Evolutionary conservation across 2,888 invertebrate genomes (phyloP).

Genomic region (Hypsopygia costalis): DNA sequence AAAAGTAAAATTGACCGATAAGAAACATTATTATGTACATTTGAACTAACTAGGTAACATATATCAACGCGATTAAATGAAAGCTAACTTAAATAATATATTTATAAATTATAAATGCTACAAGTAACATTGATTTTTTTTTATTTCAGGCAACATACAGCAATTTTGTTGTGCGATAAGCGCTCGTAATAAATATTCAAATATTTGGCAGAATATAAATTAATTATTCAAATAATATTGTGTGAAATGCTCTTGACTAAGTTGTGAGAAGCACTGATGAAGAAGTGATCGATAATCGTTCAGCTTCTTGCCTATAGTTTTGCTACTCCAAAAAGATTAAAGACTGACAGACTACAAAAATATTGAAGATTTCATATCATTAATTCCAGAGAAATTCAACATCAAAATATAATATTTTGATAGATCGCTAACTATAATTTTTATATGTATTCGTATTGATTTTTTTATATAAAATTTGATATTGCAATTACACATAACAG

Average conservation of each 20-base stretch:
- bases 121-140: not conserved
- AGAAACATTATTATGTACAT: not conserved
- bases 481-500: constrained; percentile 31
- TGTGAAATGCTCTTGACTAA: constrained; percentile 15
- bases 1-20: not conserved
- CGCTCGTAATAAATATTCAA: too few relatives aligned
- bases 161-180: too few relatives aligned
- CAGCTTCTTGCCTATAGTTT: not conserved
- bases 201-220: not conserved
- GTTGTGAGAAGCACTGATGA: not conserved
- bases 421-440: constrained; percentile 19
- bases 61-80: not conserved
- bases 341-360: constrained; percentile 27
- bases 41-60: not conserved
- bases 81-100: not conserved
- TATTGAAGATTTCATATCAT: constrained; percentile 21
- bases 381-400: constrained; percentile 18
- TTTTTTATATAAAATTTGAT: constrained; percentile 36
- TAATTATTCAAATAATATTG: not conserved
- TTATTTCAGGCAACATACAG: too few relatives aligned
- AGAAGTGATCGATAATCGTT: too few relatives aligned
- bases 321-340: not conserved
- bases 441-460: constrained; percentile 11
- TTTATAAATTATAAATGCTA: not conserved
- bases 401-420: constrained; percentile 28